Conservation (phyloP, 2,113 vertebrate species). For the Falco punctatus region DNA sequence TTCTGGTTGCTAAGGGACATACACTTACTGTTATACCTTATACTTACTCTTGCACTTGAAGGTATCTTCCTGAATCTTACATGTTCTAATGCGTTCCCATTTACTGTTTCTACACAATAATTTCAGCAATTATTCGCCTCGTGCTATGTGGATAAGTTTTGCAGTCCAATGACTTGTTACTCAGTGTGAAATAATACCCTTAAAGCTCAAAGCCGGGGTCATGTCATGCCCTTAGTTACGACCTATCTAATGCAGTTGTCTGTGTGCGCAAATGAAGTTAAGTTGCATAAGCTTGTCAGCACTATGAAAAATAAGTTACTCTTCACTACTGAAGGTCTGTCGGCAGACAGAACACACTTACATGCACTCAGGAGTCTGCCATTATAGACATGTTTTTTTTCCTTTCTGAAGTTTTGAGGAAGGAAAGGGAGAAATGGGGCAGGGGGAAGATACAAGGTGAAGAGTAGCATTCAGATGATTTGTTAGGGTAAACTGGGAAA, state of each 20-base stretch:
- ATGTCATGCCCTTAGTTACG: not conserved
- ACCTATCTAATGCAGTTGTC: not conserved
- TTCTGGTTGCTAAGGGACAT: not conserved
- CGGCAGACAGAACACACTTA: not conserved
- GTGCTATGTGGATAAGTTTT: not conserved
- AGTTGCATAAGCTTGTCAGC: constrained; percentile 13
- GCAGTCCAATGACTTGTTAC: constrained; percentile 19
- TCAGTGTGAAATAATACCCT: constrained; percentile 26
- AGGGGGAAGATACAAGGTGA: not conserved
- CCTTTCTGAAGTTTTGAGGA: not conserved
- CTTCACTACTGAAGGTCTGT: not conserved
- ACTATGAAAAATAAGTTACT: not conserved
- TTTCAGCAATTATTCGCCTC: not conserved
- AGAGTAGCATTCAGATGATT: not conserved
- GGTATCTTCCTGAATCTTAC: not conserved
- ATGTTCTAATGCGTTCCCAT: not conserved
- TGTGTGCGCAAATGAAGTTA: not conserved
- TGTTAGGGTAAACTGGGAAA: not conserved
- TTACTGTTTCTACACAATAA: not conserved
- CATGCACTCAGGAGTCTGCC: not conserved
- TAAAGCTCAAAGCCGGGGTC: constrained; percentile 17
- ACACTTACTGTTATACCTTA: too few species aligned
- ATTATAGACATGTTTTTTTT: not conserved
- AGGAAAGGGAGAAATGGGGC: not conserved
- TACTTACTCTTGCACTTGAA: too few species aligned